Base-by-base conservation (phyloP, 2,113 vertebrate species). In the Hippocampus barbouri region DNA sequence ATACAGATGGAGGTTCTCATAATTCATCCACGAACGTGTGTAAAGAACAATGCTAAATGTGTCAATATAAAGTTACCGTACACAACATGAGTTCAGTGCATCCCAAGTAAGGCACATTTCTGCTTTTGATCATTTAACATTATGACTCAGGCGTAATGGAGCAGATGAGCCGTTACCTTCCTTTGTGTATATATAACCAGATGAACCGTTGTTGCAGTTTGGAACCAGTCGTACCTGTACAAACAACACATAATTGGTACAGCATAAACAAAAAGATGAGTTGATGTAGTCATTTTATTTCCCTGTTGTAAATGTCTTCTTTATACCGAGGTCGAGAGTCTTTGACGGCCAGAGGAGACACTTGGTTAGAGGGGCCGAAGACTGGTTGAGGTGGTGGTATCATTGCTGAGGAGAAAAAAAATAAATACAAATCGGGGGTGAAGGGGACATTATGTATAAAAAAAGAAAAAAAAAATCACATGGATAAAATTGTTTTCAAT, bases 181-280 rank as follows among this genome's bases (percentile, higher is more conserved):
- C 94, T 90, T 85, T 95, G 97, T 72, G 95, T 91, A 72, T 98
- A 98, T 85, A 98, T 78, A 14, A 95, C 91, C 79, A 98, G 16
- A 61, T 93, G 94, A 76, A 98, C 87, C 16, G 83, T 87, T 64
- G 54, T 89, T 18, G 96, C 94, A 23, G 95, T 97, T 75, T 99
- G 97, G 90, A 98, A 98, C 97, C 97, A 99, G 74, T 99, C 96
- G 59, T 93, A 98, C 90, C 97, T 99, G 7, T 38, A 74, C 0
- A 38, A 53, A 71, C n/a, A 74, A 54, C 21, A 60, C 21, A 69
- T 8, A 82, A 12, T 51, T 27, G 9, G 16, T 14, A 69, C 12
- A 54, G 16, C 3, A 69, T 6, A 45, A 4, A 23, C 20, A 9
- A 61, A 25, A 0, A 53, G 4, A 62, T 72, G 41, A 70, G 0